These are phyloP conservation scores for Monochamus saltuarius DNA, from an alignment of 1,140 invertebrate genomes.

Conservation along the genomic window DNA sequence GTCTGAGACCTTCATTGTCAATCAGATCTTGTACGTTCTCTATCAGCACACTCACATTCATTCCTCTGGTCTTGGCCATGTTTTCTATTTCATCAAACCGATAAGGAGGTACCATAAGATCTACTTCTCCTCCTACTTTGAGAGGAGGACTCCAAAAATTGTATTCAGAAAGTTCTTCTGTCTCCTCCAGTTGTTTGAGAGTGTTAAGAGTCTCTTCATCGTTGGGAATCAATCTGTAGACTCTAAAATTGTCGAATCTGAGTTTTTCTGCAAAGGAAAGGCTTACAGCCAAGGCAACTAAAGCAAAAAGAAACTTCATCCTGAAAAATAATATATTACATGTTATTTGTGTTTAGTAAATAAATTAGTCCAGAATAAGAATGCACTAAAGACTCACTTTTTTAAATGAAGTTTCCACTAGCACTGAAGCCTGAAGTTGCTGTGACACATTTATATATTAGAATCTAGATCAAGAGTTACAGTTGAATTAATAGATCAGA, in stretches of 20 bases:
- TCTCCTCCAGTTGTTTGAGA: constrained; percentile 27
- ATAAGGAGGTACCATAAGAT: constrained; percentile 49
- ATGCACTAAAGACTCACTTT: too few species aligned
- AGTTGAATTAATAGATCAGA: too few species aligned
- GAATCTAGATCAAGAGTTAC: too few species aligned
- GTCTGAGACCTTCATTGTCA: constrained; percentile 31
- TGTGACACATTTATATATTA: too few species aligned
- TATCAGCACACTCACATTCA: constrained; percentile 43
- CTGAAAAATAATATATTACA: too few species aligned
- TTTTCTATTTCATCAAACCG: constrained; percentile 34
- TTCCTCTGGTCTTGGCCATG: constrained; percentile 9
- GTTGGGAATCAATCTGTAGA: constrained; percentile 35
- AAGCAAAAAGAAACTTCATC: too few species aligned
- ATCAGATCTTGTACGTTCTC: constrained; percentile 49
- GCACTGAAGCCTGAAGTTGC: too few species aligned
- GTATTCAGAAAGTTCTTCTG: constrained; percentile 20
- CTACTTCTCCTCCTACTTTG: constrained; percentile 28
- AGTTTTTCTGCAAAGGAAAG: constrained; percentile 16
- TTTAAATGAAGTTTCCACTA: too few species aligned
- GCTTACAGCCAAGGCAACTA: too few species aligned
- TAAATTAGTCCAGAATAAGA: too few species aligned
- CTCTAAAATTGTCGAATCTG: constrained; percentile 37
- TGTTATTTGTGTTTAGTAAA: too few species aligned
- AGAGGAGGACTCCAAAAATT: constrained; percentile 35
- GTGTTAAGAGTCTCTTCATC: constrained; percentile 23